phyloP scores from a whole-genome alignment of 2,888 invertebrate genomes.

The Agrochola lychnidis region DNA sequence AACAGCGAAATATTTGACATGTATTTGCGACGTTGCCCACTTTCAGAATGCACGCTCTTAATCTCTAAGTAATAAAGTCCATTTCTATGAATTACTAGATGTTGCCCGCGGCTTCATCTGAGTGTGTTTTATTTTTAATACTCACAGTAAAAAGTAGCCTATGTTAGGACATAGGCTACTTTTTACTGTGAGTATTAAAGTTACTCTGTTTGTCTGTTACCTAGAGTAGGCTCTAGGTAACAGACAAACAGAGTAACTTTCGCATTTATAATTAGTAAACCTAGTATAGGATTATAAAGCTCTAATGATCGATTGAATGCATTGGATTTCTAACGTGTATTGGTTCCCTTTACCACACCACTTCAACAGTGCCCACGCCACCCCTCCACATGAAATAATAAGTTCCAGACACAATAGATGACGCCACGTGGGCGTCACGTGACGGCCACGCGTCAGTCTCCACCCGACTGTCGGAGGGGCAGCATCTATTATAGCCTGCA shows the following conservation, averaged over 20 bases:
- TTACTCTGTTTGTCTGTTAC: too few species aligned
- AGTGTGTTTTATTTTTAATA: not conserved
- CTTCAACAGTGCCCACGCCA: slow-evolving; percentile 9
- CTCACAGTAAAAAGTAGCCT: not conserved
- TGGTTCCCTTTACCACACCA: slow-evolving; percentile 14
- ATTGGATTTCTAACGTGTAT: not conserved
- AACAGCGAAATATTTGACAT: too few species aligned
- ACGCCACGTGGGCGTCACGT: slow-evolving; percentile 78
- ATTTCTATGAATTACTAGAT: not conserved
- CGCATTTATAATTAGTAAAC: not conserved
- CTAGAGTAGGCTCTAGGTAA: too few species aligned
- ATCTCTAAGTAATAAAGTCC: not conserved
- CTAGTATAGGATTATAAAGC: not conserved
- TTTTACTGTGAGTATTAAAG: too few species aligned
- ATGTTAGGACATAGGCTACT: too few species aligned
- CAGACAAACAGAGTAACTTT: not conserved
- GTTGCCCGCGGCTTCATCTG: not conserved
- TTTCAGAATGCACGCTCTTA: too few species aligned
- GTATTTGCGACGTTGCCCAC: too few species aligned
- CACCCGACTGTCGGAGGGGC: slow-evolving; percentile 74
- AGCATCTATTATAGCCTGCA: slow-evolving; percentile 76
- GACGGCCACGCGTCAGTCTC: slow-evolving; percentile 81
- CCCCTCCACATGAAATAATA: slow-evolving; percentile 74
- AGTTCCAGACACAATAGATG: slow-evolving; percentile 80
- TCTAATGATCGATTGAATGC: not conserved